Evolutionary conservation across 2,888 invertebrate species (phyloP).

Genomic region (Clunio marinus): DNA sequence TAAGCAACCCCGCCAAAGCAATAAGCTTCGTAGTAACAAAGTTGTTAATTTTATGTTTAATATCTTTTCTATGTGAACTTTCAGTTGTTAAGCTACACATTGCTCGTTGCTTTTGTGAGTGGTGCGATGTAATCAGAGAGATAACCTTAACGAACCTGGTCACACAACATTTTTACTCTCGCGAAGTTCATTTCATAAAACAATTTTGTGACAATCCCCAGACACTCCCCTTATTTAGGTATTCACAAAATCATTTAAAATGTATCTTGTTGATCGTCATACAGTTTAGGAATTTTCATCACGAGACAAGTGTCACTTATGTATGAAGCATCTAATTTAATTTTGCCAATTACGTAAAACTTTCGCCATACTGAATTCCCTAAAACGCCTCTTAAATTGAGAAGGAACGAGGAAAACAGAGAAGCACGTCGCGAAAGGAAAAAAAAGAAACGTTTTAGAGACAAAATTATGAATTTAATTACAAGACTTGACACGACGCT

Average conservation of each 20-base stretch:
- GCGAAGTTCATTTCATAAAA: background rate
- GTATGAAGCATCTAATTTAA: constrained; percentile 26
- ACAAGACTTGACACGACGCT: constrained; percentile 18
- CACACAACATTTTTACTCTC: constrained; percentile 3
- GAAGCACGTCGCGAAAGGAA: background rate
- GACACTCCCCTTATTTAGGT: background rate
- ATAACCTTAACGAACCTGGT: constrained; percentile 5
- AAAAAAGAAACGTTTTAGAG: too few species aligned
- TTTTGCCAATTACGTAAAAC: constrained; percentile 31
- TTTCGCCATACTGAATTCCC: constrained; percentile 13
- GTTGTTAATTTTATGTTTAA: too few species aligned
- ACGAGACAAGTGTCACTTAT: background rate
- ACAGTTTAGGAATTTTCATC: background rate
- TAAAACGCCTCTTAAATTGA: background rate
- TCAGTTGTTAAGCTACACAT: background rate
- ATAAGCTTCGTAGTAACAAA: too few species aligned
- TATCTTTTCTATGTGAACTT: background rate
- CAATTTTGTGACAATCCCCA: background rate
- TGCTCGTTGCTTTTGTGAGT: too few species aligned
- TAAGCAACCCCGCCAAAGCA: too few species aligned
- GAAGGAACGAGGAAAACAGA: background rate
- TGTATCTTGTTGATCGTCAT: background rate
- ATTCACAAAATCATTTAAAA: background rate
- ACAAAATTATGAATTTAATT: constrained; percentile 38
- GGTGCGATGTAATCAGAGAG: background rate